phyloP scores from a whole-genome alignment of 2,113 vertebrate genomes.

The Ornithorhynchus anatinus region DNA sequence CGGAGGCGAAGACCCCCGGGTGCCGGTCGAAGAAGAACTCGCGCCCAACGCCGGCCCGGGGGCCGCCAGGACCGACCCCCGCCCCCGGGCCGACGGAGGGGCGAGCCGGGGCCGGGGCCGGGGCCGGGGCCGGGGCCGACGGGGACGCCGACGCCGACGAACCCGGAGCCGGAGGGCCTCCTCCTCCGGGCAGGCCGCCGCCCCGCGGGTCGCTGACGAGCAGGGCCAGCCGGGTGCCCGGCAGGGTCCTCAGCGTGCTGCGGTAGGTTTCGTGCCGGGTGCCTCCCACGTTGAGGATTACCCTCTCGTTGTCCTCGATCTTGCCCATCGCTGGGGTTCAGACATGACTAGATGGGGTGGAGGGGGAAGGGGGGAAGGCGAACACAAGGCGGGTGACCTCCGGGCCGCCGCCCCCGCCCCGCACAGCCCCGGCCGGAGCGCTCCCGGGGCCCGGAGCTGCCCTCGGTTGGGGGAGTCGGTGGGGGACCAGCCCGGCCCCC shows the following conservation, averaged over 20 bases:
- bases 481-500: not conserved
- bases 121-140: constrained; percentile 77
- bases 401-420: not conserved
- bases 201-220: constrained; percentile 87
- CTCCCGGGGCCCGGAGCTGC: not conserved
- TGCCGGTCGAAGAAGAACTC: constrained; percentile 96
- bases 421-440: not conserved
- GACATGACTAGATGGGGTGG: too few relatives aligned
- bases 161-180: constrained; percentile 76
- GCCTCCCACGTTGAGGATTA: constrained; percentile 98
- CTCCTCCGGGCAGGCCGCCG: constrained; percentile 68
- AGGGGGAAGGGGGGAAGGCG: constrained; percentile 19
- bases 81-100: constrained; percentile 76
- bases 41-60: constrained; percentile 74
- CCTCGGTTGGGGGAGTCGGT: not conserved
- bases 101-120: constrained; percentile 78
- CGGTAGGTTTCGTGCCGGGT: constrained; percentile 96
- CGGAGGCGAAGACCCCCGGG: constrained; percentile 91
- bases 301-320: constrained; percentile 96
- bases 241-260: constrained; percentile 92
- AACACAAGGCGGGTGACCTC: constrained; percentile 2
- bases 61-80: constrained; percentile 69
- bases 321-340: constrained; percentile 92
- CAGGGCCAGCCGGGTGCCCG: constrained; percentile 92
- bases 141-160: constrained; percentile 74